These are phyloP conservation scores for Cheilosia impressa DNA, from an alignment of 2,888 invertebrate genomes.

Conservation along the genomic window DNA sequence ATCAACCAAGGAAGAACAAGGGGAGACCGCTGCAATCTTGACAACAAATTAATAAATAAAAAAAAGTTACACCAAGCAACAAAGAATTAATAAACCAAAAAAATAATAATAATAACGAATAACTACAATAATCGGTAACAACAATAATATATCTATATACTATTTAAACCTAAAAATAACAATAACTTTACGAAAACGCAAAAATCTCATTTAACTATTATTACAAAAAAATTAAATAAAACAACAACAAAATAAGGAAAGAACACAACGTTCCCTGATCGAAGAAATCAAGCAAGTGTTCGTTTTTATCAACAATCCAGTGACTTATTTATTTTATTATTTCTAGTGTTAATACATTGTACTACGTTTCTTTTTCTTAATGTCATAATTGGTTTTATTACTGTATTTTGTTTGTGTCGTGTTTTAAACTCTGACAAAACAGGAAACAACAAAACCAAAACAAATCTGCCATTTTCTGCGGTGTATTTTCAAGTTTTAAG, in stretches of 20 bases:
- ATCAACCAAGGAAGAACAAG: conserved; percentile 65
- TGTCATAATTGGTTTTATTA: conserved; percentile 42
- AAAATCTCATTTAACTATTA: conserved; percentile 70
- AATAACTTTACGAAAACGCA: conserved; percentile 60
- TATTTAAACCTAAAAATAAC: conserved; percentile 65
- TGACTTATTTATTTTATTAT: conserved; percentile 70
- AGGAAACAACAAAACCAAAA: conserved; percentile 18
- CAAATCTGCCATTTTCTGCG: conserved; percentile 69
- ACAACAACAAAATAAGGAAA: conserved; percentile 12
- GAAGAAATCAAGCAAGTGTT: conserved; percentile 67
- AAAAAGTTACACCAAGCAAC: conserved; percentile 63
- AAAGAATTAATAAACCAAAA: conserved; percentile 71
- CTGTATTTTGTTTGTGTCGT: conserved; percentile 42
- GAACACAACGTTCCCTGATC: conserved; percentile 17
- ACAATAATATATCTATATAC: conserved; percentile 68
- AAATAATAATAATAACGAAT: conserved; percentile 67
- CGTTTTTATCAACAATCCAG: conserved; percentile 67
- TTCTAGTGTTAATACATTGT: conserved; percentile 55
- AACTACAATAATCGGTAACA: conserved; percentile 74
- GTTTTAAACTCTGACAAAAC: conserved; percentile 47
- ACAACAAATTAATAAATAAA: conserved; percentile 50
- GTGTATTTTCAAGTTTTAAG: conserved; percentile 58
- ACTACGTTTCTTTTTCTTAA: conserved; percentile 38
- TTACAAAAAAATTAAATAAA: conserved; percentile 32
- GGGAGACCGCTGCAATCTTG: conserved; percentile 72